Conservation (phyloP, 2,113 vertebrate species). For the Martes martes region DNA sequence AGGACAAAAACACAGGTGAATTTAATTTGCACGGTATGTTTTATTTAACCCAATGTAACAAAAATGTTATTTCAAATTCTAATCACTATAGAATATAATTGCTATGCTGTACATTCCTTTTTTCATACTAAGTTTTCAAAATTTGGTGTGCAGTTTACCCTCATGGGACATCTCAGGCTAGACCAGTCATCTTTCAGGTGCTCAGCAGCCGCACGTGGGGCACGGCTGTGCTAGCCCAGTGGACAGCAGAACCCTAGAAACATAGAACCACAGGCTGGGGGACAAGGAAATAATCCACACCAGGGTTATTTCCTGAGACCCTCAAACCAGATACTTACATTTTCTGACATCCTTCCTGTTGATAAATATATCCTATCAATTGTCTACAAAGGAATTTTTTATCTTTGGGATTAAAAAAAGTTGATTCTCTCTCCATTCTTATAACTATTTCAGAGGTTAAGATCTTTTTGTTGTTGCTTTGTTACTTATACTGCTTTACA, state of each 20-base stretch:
- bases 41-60: neutral
- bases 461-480: neutral
- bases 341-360: neutral
- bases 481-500: neutral
- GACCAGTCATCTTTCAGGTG: neutral
- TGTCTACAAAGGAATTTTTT: neutral
- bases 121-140: neutral
- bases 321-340: neutral
- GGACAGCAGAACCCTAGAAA: neutral
- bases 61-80: neutral
- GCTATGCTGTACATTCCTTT: neutral
- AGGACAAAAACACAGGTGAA: neutral
- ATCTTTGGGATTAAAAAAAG: neutral
- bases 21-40: neutral
- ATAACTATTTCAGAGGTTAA: neutral
- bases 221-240: accelerated
- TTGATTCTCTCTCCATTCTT: neutral
- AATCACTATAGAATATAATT: neutral
- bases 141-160: neutral
- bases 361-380: neutral
- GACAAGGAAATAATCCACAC: neutral
- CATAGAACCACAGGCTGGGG: neutral
- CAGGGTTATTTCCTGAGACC: neutral
- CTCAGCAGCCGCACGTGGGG: no score
- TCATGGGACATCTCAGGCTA: neutral